phyloP scores from a whole-genome alignment of 2,113 vertebrate species.

The Sylvietta virens region DNA sequence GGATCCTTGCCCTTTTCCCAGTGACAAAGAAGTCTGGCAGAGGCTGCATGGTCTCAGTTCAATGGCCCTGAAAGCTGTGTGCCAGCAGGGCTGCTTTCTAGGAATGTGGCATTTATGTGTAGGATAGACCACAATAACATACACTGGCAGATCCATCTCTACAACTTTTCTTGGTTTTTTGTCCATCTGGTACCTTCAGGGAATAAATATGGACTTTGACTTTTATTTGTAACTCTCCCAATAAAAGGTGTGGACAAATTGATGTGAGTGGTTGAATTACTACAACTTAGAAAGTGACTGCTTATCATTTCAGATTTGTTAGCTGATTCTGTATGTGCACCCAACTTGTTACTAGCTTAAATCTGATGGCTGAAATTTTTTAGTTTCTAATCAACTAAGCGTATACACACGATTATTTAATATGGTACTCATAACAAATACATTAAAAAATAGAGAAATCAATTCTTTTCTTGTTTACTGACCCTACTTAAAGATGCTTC shows the following conservation, averaged over 20 bases:
- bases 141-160: background rate
- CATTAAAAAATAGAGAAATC: background rate
- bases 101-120: background rate
- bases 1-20: background rate
- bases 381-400: background rate
- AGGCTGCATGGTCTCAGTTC: background rate
- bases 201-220: background rate
- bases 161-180: background rate
- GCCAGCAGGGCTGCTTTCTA: background rate
- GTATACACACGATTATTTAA: background rate
- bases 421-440: background rate
- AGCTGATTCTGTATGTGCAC: background rate
- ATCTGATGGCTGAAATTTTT: background rate
- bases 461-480: background rate
- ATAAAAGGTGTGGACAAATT: background rate
- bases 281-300: background rate
- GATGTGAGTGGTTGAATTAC: background rate
- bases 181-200: background rate
- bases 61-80: background rate
- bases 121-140: background rate
- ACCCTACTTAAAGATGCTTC: background rate
- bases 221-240: background rate
- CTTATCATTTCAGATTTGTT: background rate
- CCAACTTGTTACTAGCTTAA: background rate
- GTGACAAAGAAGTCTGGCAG: background rate